Evolutionary conservation across 2,113 vertebrate species (phyloP).

Genomic region (Oryzias melastigma): DNA sequence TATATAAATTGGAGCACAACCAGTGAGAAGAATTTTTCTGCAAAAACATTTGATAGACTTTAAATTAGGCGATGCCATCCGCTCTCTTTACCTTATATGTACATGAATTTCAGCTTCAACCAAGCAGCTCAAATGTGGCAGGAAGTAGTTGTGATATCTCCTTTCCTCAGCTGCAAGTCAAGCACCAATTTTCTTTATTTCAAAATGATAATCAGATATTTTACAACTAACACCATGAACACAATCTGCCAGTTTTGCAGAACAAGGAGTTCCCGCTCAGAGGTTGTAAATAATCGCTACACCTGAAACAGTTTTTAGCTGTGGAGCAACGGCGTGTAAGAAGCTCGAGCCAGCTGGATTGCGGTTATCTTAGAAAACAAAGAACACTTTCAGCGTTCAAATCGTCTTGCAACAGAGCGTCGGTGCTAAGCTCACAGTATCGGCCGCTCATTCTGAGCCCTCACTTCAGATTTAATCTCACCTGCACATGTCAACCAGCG

Average conservation of each 20-base stretch:
- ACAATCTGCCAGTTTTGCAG: background rate
- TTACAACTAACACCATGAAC: background rate
- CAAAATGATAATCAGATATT: background rate
- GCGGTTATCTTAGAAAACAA: conserved; percentile 36
- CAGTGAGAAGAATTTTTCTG: conserved; percentile 6
- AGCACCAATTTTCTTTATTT: conserved; percentile 26
- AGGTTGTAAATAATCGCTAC: conserved; percentile 14
- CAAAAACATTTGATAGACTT: conserved; percentile 35
- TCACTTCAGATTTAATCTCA: conserved; percentile 16
- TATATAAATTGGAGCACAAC: conserved; percentile 18
- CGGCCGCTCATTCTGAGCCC: conserved; percentile 2
- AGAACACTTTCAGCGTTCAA: conserved; percentile 51
- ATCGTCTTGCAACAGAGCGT: conserved; percentile 37
- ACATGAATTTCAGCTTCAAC: conserved; percentile 50
- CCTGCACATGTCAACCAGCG: conserved; percentile 13
- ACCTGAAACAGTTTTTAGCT: conserved; percentile 12
- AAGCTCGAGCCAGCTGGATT: conserved; percentile 35
- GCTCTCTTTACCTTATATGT: conserved; percentile 79
- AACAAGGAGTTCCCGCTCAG: conserved; percentile 8
- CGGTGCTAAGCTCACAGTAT: conserved; percentile 21
- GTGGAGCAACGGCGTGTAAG: conserved; percentile 15
- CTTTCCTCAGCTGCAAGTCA: too few species aligned
- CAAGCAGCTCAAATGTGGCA: conserved; percentile 44
- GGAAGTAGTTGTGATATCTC: conserved; percentile 69
- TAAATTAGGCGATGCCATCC: conserved; percentile 53